phyloP scores from a whole-genome alignment of 2,888 invertebrate species.

The Adelognathus sp. region DNA sequence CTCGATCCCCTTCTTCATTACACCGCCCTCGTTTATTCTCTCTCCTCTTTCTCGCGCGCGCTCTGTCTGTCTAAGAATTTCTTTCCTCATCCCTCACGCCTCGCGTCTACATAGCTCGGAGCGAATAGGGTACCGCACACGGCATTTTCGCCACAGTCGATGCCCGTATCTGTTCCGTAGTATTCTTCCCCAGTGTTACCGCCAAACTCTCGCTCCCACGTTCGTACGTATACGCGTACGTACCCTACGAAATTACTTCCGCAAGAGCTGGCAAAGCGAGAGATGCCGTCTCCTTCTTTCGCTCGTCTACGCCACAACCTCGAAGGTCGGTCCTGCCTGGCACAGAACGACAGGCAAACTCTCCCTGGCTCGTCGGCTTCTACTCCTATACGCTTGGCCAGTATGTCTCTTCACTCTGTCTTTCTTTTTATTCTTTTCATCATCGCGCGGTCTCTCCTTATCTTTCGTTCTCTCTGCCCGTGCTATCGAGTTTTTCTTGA shows the following conservation, averaged over 20 bases:
- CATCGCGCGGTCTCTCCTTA: no score
- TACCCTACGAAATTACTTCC: conserved; percentile 46
- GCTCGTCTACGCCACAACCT: conserved; percentile 24
- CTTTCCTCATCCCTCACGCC: conserved; percentile 3
- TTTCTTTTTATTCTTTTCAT: conserved; percentile 5
- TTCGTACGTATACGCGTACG: not conserved
- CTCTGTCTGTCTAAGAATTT: conserved; percentile 28
- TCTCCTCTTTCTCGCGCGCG: not conserved
- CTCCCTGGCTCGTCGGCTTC: conserved; percentile 9
- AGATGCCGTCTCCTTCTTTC: conserved; percentile 39
- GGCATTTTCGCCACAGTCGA: conserved; percentile 27
- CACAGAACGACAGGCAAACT: conserved; percentile 39
- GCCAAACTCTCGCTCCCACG: no score
- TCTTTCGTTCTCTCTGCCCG: not conserved
- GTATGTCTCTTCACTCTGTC: not conserved
- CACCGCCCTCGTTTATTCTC: conserved; percentile 22
- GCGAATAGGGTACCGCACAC: conserved; percentile 15
- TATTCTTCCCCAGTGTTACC: conserved; percentile 29
- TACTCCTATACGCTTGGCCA: conserved; percentile 18
- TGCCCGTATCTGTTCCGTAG: conserved; percentile 31
- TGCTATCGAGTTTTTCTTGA: conserved; percentile 50
- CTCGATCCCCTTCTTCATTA: conserved; percentile 45
- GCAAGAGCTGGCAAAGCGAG: conserved; percentile 50
- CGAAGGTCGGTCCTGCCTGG: no score
- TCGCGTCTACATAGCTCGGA: not conserved